A percentile compares a stretch with the other conserved stretches of the same genome.
Conservation (phyloP, 2,888 invertebrate species). For the Cantharis flavilabris region DNA sequence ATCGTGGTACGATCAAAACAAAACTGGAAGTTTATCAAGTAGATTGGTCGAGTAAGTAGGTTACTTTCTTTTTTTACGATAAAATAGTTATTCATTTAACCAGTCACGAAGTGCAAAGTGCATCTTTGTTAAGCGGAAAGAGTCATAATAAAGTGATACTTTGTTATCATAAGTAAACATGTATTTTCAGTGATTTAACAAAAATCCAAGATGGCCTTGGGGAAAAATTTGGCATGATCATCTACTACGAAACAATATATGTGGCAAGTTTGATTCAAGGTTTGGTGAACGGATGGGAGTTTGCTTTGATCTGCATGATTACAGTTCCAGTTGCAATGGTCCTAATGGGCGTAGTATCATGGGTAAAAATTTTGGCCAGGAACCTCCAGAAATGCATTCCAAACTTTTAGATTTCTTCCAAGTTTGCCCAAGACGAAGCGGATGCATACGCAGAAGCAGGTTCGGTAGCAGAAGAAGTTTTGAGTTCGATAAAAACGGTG, state of each 20-base stretch:
- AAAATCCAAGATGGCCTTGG: background rate
- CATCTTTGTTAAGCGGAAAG: no score
- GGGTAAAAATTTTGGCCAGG: slow-evolving; percentile 54
- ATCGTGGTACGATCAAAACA: slow-evolving; percentile 72
- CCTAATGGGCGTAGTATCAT: slow-evolving; percentile 10
- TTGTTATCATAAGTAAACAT: background rate
- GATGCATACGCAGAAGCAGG: background rate
- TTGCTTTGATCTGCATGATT: background rate
- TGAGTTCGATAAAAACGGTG: slow-evolving; percentile 75
- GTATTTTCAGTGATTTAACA: slow-evolving; percentile 5
- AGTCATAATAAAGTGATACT: no score
- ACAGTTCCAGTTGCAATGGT: background rate
- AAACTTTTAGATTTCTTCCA: background rate
- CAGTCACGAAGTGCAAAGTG: no score
- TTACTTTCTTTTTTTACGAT: no score
- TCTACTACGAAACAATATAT: background rate
- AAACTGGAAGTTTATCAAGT: slow-evolving; percentile 74
- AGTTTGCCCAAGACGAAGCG: background rate
- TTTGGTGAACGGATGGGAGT: background rate
- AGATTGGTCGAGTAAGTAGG: slow-evolving; percentile 72
- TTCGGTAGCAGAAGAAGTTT: slow-evolving; percentile 14
- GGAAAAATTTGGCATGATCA: background rate
- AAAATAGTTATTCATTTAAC: no score
- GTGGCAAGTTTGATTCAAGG: background rate
- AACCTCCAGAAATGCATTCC: no score